Evolutionary conservation across 2,113 vertebrate genomes (phyloP).

Genomic region (Nothocercus nigrocapillus): DNA sequence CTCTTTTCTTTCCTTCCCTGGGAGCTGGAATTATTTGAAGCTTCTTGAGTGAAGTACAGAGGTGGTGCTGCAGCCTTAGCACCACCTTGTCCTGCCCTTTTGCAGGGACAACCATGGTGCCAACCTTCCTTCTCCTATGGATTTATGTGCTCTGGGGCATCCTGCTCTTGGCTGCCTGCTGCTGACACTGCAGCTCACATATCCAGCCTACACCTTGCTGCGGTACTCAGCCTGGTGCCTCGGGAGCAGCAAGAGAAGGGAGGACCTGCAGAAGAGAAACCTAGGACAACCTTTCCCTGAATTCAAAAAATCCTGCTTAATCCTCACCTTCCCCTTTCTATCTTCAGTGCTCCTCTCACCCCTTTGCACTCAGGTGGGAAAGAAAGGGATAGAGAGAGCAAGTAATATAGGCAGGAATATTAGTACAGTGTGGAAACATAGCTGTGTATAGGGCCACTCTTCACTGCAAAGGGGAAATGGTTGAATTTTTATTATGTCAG

Average conservation of each 20-base stretch:
- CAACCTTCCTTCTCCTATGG: not conserved
- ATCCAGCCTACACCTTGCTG: not conserved
- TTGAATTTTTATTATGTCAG: not conserved
- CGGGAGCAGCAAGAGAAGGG: not conserved
- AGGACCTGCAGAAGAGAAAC: not conserved
- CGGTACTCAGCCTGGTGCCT: not conserved
- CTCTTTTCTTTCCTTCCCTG: not conserved
- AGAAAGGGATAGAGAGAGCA: not conserved
- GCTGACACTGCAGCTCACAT: not conserved
- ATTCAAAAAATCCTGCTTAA: not conserved
- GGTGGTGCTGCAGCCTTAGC: not conserved
- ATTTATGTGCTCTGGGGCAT: not conserved
- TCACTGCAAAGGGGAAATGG: not conserved
- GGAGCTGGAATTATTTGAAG: not conserved
- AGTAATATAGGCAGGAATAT: not conserved
- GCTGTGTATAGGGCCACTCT: not conserved
- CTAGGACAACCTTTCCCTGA: not conserved
- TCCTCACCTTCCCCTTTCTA: not conserved
- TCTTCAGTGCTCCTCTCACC: not conserved
- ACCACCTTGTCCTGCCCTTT: too few relatives aligned
- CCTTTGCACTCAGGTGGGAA: not conserved
- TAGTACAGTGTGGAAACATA: not conserved
- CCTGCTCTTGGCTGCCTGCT: not conserved
- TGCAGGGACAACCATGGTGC: not conserved
- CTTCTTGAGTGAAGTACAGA: not conserved